phyloP scores from a whole-genome alignment of 2,113 vertebrate genomes.

The Excalfactoria chinensis region DNA sequence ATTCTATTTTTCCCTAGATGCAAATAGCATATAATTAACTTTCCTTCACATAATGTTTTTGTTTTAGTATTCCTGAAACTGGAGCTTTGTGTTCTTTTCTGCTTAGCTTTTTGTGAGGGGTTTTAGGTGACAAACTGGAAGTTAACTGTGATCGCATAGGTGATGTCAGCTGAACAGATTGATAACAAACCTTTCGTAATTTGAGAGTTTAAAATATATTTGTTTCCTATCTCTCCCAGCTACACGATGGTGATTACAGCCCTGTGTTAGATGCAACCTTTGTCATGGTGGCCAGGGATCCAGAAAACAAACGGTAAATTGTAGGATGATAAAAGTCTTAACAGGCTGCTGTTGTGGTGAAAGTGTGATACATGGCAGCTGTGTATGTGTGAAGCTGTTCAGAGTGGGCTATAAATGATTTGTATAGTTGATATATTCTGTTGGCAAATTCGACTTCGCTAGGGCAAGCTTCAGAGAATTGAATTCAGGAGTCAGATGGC shows the following conservation, averaged over 20 bases:
- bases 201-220: slow-evolving; percentile 3
- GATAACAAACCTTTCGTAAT: not conserved
- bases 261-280: slow-evolving; percentile 94
- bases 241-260: slow-evolving; percentile 79
- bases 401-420: not conserved
- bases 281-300: slow-evolving; percentile 97
- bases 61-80: not conserved
- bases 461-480: not conserved
- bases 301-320: slow-evolving; percentile 92
- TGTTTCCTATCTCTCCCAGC: slow-evolving; percentile 62
- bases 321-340: not conserved
- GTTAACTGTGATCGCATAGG: not conserved
- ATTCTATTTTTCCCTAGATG: not conserved
- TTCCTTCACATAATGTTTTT: not conserved
- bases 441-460: not conserved
- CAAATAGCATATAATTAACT: not conserved
- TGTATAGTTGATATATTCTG: not conserved
- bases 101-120: not conserved
- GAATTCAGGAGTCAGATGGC: not conserved
- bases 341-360: not conserved
- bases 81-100: not conserved
- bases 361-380: not conserved
- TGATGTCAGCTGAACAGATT: not conserved
- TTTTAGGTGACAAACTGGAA: not conserved
- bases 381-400: not conserved